Percentiles rank a stretch among this genome's conserved stretches.
phyloP scores from a whole-genome alignment of 2,888 invertebrate species.

The Amiota communis region DNA sequence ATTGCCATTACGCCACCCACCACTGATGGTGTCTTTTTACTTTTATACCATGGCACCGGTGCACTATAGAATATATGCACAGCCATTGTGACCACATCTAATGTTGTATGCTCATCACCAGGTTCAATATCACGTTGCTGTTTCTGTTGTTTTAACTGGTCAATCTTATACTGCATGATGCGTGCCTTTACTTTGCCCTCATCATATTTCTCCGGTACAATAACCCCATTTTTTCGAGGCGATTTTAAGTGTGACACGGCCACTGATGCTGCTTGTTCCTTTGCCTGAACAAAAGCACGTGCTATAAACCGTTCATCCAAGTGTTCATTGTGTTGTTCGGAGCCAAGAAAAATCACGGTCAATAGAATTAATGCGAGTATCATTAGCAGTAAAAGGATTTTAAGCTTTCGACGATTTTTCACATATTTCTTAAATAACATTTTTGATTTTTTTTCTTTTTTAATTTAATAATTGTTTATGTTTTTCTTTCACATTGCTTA shows the following conservation, averaged over 20 bases:
- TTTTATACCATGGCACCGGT: conserved; percentile 72
- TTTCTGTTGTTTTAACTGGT: conserved; percentile 60
- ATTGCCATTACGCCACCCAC: no score
- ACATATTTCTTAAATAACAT: conserved; percentile 72
- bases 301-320: conserved; percentile 66
- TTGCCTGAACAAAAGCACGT: conserved; percentile 53
- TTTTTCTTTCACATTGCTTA: conserved; percentile 1
- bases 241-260: conserved; percentile 46
- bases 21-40: conserved; percentile 52
- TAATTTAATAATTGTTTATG: conserved; percentile 2
- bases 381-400: conserved; percentile 67
- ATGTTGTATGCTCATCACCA: conserved; percentile 60
- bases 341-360: conserved; percentile 67
- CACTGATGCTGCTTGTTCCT: conserved; percentile 36
- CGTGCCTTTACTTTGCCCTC: conserved; percentile 71
- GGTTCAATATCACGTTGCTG: conserved; percentile 57
- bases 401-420: conserved; percentile 71
- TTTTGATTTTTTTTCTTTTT: conserved; percentile 37
- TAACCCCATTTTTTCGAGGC: conserved; percentile 63
- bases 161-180: conserved; percentile 70
- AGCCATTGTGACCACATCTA: conserved; percentile 63
- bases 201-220: conserved; percentile 73
- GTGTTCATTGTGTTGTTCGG: conserved; percentile 60
- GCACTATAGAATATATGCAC: conserved; percentile 72
- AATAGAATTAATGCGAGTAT: conserved; percentile 67